Evolutionary conservation across 2,888 invertebrate genomes (phyloP).

Genomic region (Netelia melanura): DNA sequence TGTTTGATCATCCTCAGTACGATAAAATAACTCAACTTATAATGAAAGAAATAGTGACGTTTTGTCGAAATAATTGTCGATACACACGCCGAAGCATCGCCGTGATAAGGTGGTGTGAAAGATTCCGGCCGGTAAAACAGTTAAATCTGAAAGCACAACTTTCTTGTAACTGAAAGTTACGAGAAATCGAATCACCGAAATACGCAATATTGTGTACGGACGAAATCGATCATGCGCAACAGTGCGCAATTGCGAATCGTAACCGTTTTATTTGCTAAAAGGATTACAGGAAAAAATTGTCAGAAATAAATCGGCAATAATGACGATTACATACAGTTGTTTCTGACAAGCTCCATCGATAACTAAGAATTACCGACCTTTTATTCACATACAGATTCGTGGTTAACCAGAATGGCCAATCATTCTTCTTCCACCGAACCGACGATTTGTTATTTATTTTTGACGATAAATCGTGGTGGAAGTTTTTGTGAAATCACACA

Average conservation of each 20-base stretch:
- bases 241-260: not conserved
- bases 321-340: not conserved
- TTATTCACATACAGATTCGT: not conserved
- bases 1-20: not conserved
- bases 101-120: not conserved
- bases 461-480: no score
- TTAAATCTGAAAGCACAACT: no score
- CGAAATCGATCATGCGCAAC: not conserved
- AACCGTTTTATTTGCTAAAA: not conserved
- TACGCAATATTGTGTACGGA: not conserved
- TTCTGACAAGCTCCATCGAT: not conserved
- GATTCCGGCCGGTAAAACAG: no score
- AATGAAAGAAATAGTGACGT: constrained; percentile 37
- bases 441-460: no score
- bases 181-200: no score
- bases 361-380: not conserved
- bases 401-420: not conserved
- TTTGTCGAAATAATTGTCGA: constrained; percentile 36
- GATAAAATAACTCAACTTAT: constrained; percentile 30
- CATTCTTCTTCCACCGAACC: not conserved
- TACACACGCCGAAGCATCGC: not conserved
- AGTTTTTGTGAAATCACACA: no score
- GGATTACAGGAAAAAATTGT: not conserved
- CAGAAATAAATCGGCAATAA: no score
- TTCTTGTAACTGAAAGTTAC: no score